Evolutionary conservation across 2,888 invertebrate species (phyloP).

Genomic region (Mythimna albipuncta): DNA sequence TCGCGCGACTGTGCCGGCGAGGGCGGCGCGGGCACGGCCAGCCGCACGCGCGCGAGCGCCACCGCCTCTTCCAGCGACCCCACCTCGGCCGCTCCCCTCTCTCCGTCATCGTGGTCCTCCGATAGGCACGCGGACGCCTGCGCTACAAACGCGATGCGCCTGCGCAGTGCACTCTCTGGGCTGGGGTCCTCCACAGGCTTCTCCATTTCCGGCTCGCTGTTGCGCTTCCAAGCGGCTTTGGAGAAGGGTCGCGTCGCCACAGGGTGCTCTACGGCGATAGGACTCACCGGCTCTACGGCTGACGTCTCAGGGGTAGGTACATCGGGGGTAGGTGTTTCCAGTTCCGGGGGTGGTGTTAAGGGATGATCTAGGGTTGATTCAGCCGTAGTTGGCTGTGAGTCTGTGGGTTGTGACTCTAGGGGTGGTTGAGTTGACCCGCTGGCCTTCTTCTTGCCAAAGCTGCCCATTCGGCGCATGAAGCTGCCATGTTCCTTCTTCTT

Average conservation of each 20-base stretch:
- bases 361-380: constrained; percentile 57
- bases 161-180: constrained; percentile 84
- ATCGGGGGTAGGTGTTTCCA: constrained; percentile 62
- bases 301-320: constrained; percentile 36
- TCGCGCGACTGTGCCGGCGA: constrained; percentile 83
- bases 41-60: constrained; percentile 87
- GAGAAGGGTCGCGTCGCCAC: constrained; percentile 90
- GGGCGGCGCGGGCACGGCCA: constrained; percentile 79
- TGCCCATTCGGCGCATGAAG: constrained; percentile 84
- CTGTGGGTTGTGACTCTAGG: constrained; percentile 62
- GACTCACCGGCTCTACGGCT: constrained; percentile 74
- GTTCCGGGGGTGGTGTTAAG: constrained; percentile 37
- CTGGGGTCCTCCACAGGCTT: constrained; percentile 86
- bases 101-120: constrained; percentile 88
- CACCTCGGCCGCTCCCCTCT: constrained; percentile 82
- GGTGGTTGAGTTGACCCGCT: constrained; percentile 73
- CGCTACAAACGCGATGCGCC: constrained; percentile 90
- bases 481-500: constrained; percentile 80
- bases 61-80: constrained; percentile 90
- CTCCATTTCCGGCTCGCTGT: constrained; percentile 82
- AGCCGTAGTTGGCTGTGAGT: constrained; percentile 64
- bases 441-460: constrained; percentile 82
- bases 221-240: constrained; percentile 89
- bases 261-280: constrained; percentile 85
- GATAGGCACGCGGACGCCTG: constrained; percentile 88